phyloP scores from a whole-genome alignment of 1,140 invertebrate species.

The Plodia interpunctella region DNA sequence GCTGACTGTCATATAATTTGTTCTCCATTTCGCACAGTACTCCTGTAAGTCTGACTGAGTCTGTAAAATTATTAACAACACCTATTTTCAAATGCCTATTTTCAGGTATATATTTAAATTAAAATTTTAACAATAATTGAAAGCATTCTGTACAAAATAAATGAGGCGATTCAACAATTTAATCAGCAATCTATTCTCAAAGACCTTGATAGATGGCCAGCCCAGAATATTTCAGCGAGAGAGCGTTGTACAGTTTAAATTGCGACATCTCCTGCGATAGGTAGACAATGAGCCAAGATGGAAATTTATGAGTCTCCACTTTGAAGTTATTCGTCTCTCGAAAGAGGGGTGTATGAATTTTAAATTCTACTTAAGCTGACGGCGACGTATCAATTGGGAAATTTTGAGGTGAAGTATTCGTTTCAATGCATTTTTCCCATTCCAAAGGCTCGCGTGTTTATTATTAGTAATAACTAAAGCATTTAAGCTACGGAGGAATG shows the following conservation, averaged over 20 bases:
- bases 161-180: conserved; percentile 55
- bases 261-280: conserved; percentile 44
- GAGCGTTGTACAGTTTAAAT: conserved; percentile 39
- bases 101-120: too few relatives aligned
- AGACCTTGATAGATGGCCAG: conserved; percentile 59
- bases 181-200: conserved; percentile 56
- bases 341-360: conserved; percentile 5
- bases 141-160: conserved; percentile 32
- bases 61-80: too few relatives aligned
- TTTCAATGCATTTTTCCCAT: too few relatives aligned
- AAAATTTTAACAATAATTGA: conserved; percentile 2
- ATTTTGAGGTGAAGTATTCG: too few relatives aligned
- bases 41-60: too few relatives aligned
- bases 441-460: conserved; percentile 20
- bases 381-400: not conserved
- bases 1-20: too few relatives aligned
- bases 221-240: conserved; percentile 50
- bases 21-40: too few relatives aligned
- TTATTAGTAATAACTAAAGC: conserved; percentile 16
- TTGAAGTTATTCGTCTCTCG: conserved; percentile 25
- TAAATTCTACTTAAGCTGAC: conserved; percentile 3
- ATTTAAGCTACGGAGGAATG: conserved; percentile 25
- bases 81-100: too few relatives aligned
- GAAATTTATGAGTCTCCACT: conserved; percentile 39
- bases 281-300: conserved; percentile 38